Percentiles rank a stretch among this genome's conserved stretches.
phyloP scores from a whole-genome alignment of 2,797 vertebrate genomes.

The Microhierax caerulescens region DNA sequence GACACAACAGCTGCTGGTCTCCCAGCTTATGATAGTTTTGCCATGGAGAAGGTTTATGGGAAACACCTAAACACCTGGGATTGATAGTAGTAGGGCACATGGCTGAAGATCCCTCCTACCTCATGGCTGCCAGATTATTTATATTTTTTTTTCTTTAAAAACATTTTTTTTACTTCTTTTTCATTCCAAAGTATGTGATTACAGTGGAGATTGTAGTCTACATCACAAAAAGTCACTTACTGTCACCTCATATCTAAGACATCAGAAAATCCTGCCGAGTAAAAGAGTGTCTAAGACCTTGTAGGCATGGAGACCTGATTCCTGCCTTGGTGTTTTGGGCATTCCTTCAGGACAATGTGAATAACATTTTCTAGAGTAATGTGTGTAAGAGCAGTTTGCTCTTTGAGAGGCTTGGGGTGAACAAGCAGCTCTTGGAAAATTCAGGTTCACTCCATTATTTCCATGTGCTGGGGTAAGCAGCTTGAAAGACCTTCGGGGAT shows the following conservation, averaged over 20 bases:
- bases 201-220: background rate
- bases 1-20: background rate
- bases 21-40: background rate
- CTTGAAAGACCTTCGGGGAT: background rate
- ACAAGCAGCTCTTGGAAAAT: background rate
- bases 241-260: background rate
- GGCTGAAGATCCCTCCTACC: background rate
- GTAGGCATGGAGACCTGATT: background rate
- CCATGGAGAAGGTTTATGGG: background rate
- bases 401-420: background rate
- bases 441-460: fast-evolving
- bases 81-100: background rate
- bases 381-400: background rate
- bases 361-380: background rate
- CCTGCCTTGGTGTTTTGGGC: background rate
- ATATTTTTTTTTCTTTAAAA: background rate
- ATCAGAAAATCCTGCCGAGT: background rate
- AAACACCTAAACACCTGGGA: background rate
- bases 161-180: background rate
- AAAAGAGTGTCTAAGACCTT: background rate
- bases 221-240: background rate
- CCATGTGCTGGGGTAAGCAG: fast-evolving
- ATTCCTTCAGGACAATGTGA: background rate
- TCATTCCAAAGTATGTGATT: background rate
- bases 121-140: background rate